Evolutionary conservation across 1,140 invertebrate genomes (phyloP).

Genomic region (Drosophila chauvacae): DNA sequence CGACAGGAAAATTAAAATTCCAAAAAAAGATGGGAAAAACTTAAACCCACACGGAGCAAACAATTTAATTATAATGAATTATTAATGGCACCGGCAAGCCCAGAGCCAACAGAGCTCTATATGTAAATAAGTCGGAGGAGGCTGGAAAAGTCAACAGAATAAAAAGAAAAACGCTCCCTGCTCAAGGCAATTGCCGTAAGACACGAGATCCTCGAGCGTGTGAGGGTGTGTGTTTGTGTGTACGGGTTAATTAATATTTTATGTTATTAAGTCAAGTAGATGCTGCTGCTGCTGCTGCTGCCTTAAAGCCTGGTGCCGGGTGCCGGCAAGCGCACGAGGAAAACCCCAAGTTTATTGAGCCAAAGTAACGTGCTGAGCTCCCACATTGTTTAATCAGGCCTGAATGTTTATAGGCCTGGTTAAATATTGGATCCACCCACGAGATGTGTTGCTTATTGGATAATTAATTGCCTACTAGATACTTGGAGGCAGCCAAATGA

Average conservation of each 20-base stretch:
- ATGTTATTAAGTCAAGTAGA: constrained; percentile 72
- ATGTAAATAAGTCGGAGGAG: constrained; percentile 42
- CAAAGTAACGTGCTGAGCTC: constrained; percentile 51
- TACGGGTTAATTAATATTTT: constrained; percentile 80
- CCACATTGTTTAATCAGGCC: constrained; percentile 73
- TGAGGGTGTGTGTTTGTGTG: constrained; percentile 27
- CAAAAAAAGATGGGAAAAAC: constrained; percentile 29
- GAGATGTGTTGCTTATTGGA: constrained; percentile 14
- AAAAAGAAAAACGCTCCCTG: constrained; percentile 17
- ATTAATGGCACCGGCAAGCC: constrained; percentile 63
- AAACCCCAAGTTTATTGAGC: constrained; percentile 60
- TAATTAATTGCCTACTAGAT: constrained; percentile 28
- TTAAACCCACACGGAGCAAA: constrained; percentile 60
- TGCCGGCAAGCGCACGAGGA: constrained; percentile 4
- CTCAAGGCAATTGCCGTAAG: constrained; percentile 55
- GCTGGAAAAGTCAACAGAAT: constrained; percentile 35
- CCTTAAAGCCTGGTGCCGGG: not conserved
- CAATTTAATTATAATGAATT: constrained; percentile 83
- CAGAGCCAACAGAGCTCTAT: constrained; percentile 44
- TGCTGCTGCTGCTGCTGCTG: constrained; percentile 32
- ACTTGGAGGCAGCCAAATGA: constrained; percentile 23
- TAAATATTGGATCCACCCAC: constrained; percentile 39
- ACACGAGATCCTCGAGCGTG: constrained; percentile 41
- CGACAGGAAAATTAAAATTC: constrained; percentile 69
- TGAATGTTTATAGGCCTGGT: constrained; percentile 64